Conservation (phyloP, 2,888 invertebrate species). For the Phortica magna region DNA sequence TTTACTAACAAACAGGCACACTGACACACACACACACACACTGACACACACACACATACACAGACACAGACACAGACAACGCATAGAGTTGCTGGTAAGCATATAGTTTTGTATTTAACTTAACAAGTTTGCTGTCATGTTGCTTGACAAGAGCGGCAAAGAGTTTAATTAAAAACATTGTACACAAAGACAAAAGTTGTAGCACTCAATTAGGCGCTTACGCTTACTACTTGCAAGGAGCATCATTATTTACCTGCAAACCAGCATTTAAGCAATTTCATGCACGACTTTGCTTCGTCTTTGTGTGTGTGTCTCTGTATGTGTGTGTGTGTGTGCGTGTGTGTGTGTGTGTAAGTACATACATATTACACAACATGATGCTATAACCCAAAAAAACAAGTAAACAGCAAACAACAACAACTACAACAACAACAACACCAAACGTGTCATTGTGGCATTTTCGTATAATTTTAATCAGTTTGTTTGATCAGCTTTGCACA, state of each 20-base stretch:
- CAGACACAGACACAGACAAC: background rate
- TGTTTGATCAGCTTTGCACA: no score
- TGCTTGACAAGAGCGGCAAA: background rate
- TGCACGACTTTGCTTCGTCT: background rate
- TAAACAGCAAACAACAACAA: no score
- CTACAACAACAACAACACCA: no score
- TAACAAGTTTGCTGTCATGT: constrained; percentile 28
- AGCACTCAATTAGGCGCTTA: constrained; percentile 20
- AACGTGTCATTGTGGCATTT: no score
- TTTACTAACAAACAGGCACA: background rate
- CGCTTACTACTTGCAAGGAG: constrained; percentile 21
- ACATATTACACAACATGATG: no score
- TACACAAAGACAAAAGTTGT: constrained; percentile 17
- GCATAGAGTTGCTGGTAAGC: constrained; percentile 40
- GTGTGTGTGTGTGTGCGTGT: no score
- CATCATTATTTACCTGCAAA: constrained; percentile 3
- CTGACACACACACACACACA: constrained; percentile 8
- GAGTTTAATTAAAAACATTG: constrained; percentile 1
- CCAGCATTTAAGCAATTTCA: background rate
- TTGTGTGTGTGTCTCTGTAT: no score
- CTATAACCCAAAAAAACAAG: no score
- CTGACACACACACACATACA: background rate
- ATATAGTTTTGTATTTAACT: constrained; percentile 53
- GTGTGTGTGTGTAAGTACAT: background rate
- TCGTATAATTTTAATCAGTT: no score